Conservation (phyloP, 1,140 invertebrate species). For the Nephotettix cincticeps region DNA sequence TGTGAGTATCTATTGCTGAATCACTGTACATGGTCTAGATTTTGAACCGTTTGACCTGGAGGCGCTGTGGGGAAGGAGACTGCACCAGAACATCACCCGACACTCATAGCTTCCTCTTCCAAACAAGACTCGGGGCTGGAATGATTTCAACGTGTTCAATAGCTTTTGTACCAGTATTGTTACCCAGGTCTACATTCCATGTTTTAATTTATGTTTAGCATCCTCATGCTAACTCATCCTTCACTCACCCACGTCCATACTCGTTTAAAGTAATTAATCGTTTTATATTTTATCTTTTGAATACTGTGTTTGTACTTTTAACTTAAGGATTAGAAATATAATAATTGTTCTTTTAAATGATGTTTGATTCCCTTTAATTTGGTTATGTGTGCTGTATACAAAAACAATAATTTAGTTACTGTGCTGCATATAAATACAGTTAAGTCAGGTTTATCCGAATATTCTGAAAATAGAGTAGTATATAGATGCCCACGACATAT, state of each 20-base stretch:
- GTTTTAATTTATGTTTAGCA: not conserved
- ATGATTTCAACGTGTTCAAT: slow-evolving; percentile 10
- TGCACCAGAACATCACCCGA: slow-evolving; percentile 9
- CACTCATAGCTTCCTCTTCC: not conserved
- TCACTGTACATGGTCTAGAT: too few species aligned
- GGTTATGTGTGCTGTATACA: too few species aligned
- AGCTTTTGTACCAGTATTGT: slow-evolving; percentile 18
- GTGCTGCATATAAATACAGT: too few species aligned
- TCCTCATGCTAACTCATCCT: slow-evolving; percentile 2
- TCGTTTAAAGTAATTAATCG: not conserved
- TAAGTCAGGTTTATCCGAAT: too few species aligned
- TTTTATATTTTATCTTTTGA: slow-evolving; percentile 18
- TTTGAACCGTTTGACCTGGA: slow-evolving; percentile 7
- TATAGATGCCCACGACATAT: too few species aligned
- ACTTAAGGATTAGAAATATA: not conserved
- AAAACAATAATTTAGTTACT: too few species aligned
- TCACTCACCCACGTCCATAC: not conserved
- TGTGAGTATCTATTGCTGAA: too few species aligned
- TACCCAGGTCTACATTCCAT: slow-evolving; percentile 13
- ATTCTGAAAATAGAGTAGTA: too few species aligned
- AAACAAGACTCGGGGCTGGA: too few species aligned
- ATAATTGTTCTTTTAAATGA: not conserved
- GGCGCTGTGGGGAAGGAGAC: not conserved
- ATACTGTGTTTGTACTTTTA: slow-evolving; percentile 19
- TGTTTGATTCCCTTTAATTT: not conserved